A percentile compares a stretch with the other conserved stretches of the same genome.
These are phyloP conservation scores for Troides helena DNA, from an alignment of 2,888 invertebrate species.

Conservation along the genomic window DNA sequence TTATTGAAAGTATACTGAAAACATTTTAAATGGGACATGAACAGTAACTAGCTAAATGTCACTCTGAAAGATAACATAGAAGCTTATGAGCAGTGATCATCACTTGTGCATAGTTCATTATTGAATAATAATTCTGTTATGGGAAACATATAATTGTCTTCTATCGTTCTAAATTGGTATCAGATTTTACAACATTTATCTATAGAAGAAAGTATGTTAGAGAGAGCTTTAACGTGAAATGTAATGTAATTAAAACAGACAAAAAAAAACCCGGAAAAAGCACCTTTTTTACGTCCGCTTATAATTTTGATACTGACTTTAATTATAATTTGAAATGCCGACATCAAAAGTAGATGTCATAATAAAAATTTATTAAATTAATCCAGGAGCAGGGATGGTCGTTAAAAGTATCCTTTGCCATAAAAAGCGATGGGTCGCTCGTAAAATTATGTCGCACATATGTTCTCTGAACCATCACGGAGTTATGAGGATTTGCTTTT, in stretches of 20 bases:
- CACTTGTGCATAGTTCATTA: too few relatives aligned
- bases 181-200: too few relatives aligned
- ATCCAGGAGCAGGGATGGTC: constrained; percentile 45
- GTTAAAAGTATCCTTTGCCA: constrained; percentile 54
- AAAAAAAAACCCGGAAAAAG: background rate
- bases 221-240: too few relatives aligned
- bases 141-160: too few relatives aligned
- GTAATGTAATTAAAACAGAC: background rate
- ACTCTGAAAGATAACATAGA: too few relatives aligned
- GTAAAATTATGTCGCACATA: constrained; percentile 49
- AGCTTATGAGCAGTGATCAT: too few relatives aligned
- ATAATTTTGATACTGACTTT: constrained; percentile 24
- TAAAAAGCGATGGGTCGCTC: constrained; percentile 56
- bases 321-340: constrained; percentile 27
- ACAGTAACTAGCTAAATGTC: too few relatives aligned
- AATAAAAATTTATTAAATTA: constrained; percentile 59
- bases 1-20: too few relatives aligned
- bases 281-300: constrained; percentile 3
- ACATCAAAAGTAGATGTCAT: constrained; percentile 21
- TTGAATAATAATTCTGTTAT: too few relatives aligned
- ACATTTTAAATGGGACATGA: too few relatives aligned
- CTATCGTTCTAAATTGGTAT: too few relatives aligned
- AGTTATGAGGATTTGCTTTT: constrained; percentile 3
- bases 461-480: constrained; percentile 26
- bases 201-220: too few relatives aligned